Conservation (phyloP, 2,888 invertebrate genomes). For the Monopis laevigella region DNA sequence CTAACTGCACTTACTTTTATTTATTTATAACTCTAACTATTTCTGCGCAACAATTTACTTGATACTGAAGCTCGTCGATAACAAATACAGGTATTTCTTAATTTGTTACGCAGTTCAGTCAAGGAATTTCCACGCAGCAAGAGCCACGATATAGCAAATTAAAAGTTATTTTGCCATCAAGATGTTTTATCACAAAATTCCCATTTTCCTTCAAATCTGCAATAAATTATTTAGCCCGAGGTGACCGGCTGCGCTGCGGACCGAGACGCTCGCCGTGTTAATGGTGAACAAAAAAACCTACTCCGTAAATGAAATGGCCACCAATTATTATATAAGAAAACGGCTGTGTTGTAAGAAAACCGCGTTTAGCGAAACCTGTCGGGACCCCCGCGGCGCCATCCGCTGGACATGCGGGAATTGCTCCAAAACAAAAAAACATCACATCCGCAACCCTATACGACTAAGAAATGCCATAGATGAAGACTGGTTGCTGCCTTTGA, state of each 20-base stretch:
- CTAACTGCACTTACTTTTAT: no score
- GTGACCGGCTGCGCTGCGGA: conserved; percentile 36
- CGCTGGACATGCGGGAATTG: conserved; percentile 17
- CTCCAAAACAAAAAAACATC: conserved; percentile 9
- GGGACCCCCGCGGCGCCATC: conserved; percentile 24
- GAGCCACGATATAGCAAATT: conserved; percentile 9
- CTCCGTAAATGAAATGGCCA: conserved; percentile 39
- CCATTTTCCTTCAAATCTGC: conserved; percentile 50
- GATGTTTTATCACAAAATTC: conserved; percentile 42
- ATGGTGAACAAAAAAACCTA: conserved; percentile 32
- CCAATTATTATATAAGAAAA: conserved; percentile 40
- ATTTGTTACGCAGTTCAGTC: neutral
- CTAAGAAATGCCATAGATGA: no score
- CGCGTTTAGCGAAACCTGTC: conserved; percentile 12
- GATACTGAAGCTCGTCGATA: no score
- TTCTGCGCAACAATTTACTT: no score
- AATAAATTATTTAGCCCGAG: conserved; percentile 46
- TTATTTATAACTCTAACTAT: no score
- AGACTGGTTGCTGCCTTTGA: no score
- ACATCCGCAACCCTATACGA: conserved; percentile 10
- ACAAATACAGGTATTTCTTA: no score
- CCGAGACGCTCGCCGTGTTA: conserved; percentile 34
- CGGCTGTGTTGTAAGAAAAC: conserved; percentile 13
- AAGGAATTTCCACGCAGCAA: neutral
- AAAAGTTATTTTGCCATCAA: conserved; percentile 21